Evolutionary conservation across 2,797 vertebrate species (phyloP).

Genomic region (Microctenopoma steveboyesi): DNA sequence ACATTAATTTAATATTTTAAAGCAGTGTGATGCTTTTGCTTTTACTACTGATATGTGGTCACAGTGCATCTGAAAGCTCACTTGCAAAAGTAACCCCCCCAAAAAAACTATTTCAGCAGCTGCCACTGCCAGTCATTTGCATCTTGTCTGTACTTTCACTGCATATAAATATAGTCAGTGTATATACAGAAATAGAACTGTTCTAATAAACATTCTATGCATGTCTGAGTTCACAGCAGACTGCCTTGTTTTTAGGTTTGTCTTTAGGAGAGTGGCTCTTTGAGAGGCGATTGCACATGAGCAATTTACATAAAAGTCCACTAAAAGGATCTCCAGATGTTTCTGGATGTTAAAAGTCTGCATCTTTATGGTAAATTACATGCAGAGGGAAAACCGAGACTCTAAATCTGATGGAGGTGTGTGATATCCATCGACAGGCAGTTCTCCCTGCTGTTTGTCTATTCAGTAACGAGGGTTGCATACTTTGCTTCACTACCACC

Average conservation of each 20-base stretch:
- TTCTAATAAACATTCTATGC: too few species aligned
- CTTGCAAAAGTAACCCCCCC: too few species aligned
- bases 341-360: neutral
- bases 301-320: constrained; percentile 1
- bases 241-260: neutral
- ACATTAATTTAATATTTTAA: too few species aligned
- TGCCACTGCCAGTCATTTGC: too few species aligned
- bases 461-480: neutral
- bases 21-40: too few species aligned
- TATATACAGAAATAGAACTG: too few species aligned
- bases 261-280: neutral
- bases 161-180: too few species aligned
- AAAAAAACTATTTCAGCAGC: too few species aligned
- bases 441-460: neutral
- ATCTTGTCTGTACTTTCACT: too few species aligned
- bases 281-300: neutral
- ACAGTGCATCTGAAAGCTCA: too few species aligned
- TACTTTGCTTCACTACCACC: neutral
- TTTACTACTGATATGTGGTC: too few species aligned
- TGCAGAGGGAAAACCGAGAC: constrained; percentile 1
- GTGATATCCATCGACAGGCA: neutral
- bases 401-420: too few species aligned
- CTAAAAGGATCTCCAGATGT: constrained; percentile 2
- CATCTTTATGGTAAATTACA: constrained; percentile 12
- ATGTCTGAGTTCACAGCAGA: neutral